phyloP scores from a whole-genome alignment of 2,113 vertebrate species.

The Taxidea taxus region DNA sequence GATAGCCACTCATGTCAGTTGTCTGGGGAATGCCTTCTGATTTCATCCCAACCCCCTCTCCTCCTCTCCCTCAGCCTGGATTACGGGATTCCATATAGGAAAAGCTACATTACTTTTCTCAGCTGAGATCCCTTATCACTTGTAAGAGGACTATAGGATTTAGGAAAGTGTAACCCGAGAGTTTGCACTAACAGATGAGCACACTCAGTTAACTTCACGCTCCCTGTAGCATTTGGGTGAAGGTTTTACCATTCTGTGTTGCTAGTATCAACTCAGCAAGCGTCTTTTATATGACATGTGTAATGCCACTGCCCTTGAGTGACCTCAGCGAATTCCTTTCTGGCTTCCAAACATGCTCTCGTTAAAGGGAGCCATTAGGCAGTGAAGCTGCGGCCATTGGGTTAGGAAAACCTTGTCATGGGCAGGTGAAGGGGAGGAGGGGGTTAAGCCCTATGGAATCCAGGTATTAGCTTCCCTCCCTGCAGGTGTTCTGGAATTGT shows the following conservation, averaged over 20 bases:
- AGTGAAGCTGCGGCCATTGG: slow-evolving; percentile 38
- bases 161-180: slow-evolving; percentile 76
- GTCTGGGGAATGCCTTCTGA: slow-evolving; percentile 19
- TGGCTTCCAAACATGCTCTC: slow-evolving; percentile 77
- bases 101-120: neutral
- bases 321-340: slow-evolving; percentile 79
- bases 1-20: slow-evolving; percentile 3
- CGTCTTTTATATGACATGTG: slow-evolving; percentile 74
- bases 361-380: slow-evolving; percentile 76
- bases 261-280: slow-evolving; percentile 72
- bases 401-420: slow-evolving; percentile 42
- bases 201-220: slow-evolving; percentile 64
- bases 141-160: slow-evolving; percentile 52
- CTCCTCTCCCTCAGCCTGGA: neutral
- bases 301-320: slow-evolving; percentile 80
- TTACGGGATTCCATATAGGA: neutral
- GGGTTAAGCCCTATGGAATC: slow-evolving; percentile 36
- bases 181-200: slow-evolving; percentile 77
- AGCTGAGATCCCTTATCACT: slow-evolving; percentile 59
- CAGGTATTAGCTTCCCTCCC: slow-evolving; percentile 24
- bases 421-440: slow-evolving; percentile 33
- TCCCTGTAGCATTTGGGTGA: slow-evolving; percentile 72
- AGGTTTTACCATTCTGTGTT: slow-evolving; percentile 75
- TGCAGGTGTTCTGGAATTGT: neutral
- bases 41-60: neutral